Evolutionary conservation across 2,888 invertebrate species (phyloP).

Genomic region (Drosophila pegasa): DNA sequence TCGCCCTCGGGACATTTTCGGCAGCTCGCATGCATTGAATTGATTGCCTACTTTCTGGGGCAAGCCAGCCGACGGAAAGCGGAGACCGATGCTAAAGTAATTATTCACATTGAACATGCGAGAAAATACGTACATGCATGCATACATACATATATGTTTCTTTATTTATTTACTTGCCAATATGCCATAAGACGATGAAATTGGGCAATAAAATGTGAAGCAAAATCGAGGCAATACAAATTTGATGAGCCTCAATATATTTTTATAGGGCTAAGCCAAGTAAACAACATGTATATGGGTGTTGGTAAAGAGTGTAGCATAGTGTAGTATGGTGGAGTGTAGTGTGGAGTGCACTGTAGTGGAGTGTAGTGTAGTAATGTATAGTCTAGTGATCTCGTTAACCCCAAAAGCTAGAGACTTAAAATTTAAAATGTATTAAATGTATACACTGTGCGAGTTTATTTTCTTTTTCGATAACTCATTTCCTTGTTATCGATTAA

Average conservation of each 20-base stretch:
- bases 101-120: constrained; percentile 24
- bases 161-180: neutral
- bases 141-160: neutral
- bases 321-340: neutral
- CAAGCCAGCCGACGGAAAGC: neutral
- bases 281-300: neutral
- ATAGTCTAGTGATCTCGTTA: too few species aligned
- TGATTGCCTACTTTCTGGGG: constrained; percentile 51
- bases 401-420: too few species aligned
- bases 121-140: constrained; percentile 4
- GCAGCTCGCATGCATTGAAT: constrained; percentile 28
- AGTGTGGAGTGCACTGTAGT: too few species aligned
- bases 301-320: neutral
- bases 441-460: too few species aligned
- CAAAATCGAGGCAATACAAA: neutral
- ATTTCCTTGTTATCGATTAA: too few species aligned
- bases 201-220: constrained; percentile 3
- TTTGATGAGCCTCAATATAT: neutral
- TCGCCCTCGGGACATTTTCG: constrained; percentile 24
- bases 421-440: too few species aligned
- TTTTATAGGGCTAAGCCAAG: neutral
- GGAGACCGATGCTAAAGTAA: neutral
- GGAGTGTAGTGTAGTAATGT: neutral
- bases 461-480: too few species aligned
- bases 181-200: constrained; percentile 3